phyloP scores from a whole-genome alignment of 2,797 vertebrate genomes.

The Ataeniobius toweri region DNA sequence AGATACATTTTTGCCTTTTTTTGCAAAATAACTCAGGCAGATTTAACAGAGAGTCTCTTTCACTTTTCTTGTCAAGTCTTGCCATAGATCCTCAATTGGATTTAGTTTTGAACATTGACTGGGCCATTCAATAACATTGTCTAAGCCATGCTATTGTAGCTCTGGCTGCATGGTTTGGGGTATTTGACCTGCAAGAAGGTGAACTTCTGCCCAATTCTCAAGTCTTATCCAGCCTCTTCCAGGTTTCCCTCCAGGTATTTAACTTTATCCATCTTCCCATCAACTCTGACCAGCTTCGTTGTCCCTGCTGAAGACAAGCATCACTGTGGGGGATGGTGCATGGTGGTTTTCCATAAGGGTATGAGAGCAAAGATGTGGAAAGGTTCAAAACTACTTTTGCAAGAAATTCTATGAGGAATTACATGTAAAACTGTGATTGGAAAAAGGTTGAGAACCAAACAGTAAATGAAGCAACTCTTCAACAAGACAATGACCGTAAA shows the following conservation, averaged over 20 bases:
- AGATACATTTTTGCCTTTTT: too few relatives aligned
- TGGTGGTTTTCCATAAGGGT: too few relatives aligned
- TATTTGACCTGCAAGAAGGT: too few relatives aligned
- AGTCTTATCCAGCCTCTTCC: background rate
- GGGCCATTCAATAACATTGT: too few relatives aligned
- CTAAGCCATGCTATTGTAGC: background rate
- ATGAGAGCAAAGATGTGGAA: too few relatives aligned
- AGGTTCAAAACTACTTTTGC: too few relatives aligned
- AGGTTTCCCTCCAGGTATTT: background rate
- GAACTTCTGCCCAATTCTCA: too few relatives aligned
- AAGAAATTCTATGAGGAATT: constrained; percentile 2
- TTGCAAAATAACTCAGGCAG: too few relatives aligned
- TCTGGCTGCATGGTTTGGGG: too few relatives aligned
- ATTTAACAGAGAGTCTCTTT: background rate
- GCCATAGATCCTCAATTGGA: background rate
- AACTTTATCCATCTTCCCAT: background rate
- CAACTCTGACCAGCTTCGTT: background rate
- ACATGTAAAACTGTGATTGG: background rate
- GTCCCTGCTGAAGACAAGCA: background rate
- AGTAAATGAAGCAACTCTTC: constrained; percentile 18
- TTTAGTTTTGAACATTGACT: background rate
- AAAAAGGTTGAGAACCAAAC: constrained; percentile 17
- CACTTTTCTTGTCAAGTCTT: background rate
- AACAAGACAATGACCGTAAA: constrained; percentile 7
- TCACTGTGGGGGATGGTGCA: too few relatives aligned